phyloP scores from a whole-genome alignment of 1,140 invertebrate species.

The Epicauta chinensis region DNA sequence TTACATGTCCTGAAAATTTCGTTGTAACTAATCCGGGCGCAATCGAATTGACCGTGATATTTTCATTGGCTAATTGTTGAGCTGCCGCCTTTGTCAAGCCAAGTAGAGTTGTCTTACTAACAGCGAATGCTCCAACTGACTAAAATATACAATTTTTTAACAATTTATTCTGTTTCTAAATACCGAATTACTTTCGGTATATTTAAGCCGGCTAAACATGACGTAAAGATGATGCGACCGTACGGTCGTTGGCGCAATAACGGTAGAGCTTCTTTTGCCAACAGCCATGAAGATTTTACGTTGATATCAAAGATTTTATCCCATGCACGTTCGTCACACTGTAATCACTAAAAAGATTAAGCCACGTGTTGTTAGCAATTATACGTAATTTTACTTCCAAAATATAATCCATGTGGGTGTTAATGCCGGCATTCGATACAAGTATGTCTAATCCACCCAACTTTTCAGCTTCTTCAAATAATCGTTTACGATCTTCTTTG shows the following conservation, averaged over 20 bases:
- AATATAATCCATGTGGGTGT: constrained; percentile 73
- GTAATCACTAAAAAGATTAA: constrained; percentile 21
- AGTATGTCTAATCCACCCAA: constrained; percentile 91
- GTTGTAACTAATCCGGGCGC: constrained; percentile 91
- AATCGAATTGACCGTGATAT: constrained; percentile 89
- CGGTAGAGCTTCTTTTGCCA: constrained; percentile 84
- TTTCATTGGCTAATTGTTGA: constrained; percentile 61
- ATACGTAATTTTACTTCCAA: constrained; percentile 62
- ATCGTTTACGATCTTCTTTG: constrained; percentile 64
- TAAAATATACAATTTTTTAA: too few species aligned
- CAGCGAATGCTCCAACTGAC: constrained; percentile 83
- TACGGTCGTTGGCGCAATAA: constrained; percentile 70
- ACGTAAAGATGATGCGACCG: constrained; percentile 77
- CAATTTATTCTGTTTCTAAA: too few species aligned
- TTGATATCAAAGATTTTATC: constrained; percentile 97
- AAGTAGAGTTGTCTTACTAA: constrained; percentile 90
- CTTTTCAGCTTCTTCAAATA: constrained; percentile 62
- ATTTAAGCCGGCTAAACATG: constrained; percentile 89
- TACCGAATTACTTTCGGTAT: too few species aligned
- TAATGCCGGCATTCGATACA: constrained; percentile 91
- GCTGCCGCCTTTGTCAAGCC: constrained; percentile 81
- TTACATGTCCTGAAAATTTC: constrained; percentile 78
- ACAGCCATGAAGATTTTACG: constrained; percentile 81
- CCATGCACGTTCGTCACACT: constrained; percentile 78
- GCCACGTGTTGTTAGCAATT: too few species aligned